Evolutionary conservation across 2,797 vertebrate species (phyloP), one percentile per base, ranked within the genome.

Genomic region (Sebastes matsubarae): DNA sequence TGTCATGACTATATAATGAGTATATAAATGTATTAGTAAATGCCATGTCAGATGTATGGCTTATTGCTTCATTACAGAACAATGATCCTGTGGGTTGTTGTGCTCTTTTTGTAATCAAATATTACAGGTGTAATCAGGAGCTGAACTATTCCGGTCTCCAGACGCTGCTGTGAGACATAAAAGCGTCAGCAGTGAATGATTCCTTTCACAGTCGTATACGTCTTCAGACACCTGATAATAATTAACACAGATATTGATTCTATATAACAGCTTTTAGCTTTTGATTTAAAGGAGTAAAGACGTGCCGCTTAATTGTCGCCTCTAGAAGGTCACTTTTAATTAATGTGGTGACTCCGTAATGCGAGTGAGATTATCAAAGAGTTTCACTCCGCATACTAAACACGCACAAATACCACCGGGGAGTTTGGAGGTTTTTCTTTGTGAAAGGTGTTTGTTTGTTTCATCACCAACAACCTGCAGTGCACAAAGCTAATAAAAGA

Each of bases 261-360:
- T 55, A 61, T 65, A 84, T 66, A 90, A 77, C 80, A 65, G 72
- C 66, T 87, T 79, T 90, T 91, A 84, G 64, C 29, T 63, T 91
- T 91, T 92, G 65, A 91, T 93, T 91, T 75, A 81, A 83, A 75
- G 71, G 52, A 84, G 79, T 54, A 61, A 79, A 83, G 79, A 68
- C 70, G 20, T 83, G 67, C 65, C 8, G 58, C 69, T 75, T 91
- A 92, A 91, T 88, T 77, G 81, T 69, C 20, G 61, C 70, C 65
- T 84, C 60, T 68, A 63, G 91, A 88, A 91, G 92, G 92, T 93
- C 89, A 89, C 27, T 73, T 90, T 85, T 90, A 91, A 93, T 93
- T 75, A 90, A 89, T 79, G 83, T 77, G 90, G 52, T 64, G 89
- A 79, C 76, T 89, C 85, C 68, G 72, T 82, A 76, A 81, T 83